A percentile compares a stretch with the other conserved stretches of the same genome.
These are phyloP conservation scores for Gonocerus acuteangulatus DNA, from an alignment of 2,888 invertebrate genomes.

Conservation along the genomic window DNA sequence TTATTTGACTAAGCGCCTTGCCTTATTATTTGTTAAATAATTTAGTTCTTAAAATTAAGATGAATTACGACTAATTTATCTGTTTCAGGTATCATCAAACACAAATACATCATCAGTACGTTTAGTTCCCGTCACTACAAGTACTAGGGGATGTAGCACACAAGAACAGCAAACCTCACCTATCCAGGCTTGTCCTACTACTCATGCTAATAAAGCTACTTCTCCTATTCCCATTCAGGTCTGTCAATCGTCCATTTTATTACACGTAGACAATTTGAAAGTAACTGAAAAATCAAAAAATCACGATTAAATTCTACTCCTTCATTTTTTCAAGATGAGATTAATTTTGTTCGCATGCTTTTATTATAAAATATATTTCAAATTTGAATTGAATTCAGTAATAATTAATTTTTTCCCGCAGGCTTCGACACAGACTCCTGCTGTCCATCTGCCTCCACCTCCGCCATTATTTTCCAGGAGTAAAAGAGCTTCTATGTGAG, in stretches of 20 bases:
- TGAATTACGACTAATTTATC: too few species aligned
- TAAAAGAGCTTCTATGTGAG: conserved; percentile 37
- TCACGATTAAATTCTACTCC: too few species aligned
- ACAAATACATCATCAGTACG: conserved; percentile 10
- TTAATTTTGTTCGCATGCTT: too few species aligned
- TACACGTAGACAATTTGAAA: too few species aligned
- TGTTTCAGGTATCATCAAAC: conserved; percentile 17
- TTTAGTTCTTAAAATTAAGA: too few species aligned
- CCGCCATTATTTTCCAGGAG: conserved; percentile 33
- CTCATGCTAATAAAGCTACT: conserved; percentile 39
- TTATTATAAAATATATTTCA: too few species aligned
- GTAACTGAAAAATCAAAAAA: too few species aligned
- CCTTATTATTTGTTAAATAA: background rate
- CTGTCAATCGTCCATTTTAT: conserved; percentile 21
- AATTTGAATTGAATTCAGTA: too few species aligned
- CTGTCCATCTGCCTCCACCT: conserved; percentile 28
- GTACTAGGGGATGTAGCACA: conserved; percentile 4
- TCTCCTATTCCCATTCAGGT: conserved; percentile 42
- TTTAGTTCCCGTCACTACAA: conserved; percentile 16
- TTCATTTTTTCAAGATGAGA: too few species aligned
- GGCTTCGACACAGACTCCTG: conserved; percentile 37
- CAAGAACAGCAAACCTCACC: conserved; percentile 18
- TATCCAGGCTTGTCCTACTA: conserved; percentile 7
- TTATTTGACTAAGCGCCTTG: background rate
- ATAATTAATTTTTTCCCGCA: too few species aligned